Conservation (phyloP, 2,888 invertebrate species). For the Himalopsyche japonica region DNA sequence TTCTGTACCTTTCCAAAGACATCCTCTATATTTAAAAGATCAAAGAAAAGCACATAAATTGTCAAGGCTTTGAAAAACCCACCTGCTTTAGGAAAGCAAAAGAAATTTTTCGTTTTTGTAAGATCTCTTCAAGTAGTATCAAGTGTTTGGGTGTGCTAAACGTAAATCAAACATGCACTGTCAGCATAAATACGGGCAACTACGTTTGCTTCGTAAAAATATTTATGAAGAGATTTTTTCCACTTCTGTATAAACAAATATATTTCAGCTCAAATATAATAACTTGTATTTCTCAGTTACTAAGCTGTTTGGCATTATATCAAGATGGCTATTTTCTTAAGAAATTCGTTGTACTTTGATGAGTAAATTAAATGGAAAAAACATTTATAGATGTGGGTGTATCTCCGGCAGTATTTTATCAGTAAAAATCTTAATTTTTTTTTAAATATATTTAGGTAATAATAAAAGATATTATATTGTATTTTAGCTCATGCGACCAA, state of each 20-base stretch:
- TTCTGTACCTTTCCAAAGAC: neutral
- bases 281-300: too few relatives aligned
- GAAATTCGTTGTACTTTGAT: too few relatives aligned
- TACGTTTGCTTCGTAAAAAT: neutral
- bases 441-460: too few relatives aligned
- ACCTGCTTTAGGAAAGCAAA: neutral
- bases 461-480: too few relatives aligned
- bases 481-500: too few relatives aligned
- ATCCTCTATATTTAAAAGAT: neutral
- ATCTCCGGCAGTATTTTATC: too few relatives aligned
- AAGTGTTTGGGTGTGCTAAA: neutral
- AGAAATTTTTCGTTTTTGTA: neutral
- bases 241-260: neutral
- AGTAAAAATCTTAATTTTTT: too few relatives aligned
- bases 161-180: neutral
- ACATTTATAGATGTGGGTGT: too few relatives aligned
- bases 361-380: too few relatives aligned
- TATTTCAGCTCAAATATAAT: too few relatives aligned
- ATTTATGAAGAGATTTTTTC: neutral
- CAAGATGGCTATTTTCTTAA: too few relatives aligned
- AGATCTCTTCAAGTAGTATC: neutral
- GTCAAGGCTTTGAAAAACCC: neutral
- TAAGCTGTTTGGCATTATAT: too few relatives aligned
- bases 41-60: neutral
- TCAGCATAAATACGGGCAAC: neutral